Conservation (phyloP, 1,140 invertebrate genomes). For the Drosophila sechellia region DNA sequence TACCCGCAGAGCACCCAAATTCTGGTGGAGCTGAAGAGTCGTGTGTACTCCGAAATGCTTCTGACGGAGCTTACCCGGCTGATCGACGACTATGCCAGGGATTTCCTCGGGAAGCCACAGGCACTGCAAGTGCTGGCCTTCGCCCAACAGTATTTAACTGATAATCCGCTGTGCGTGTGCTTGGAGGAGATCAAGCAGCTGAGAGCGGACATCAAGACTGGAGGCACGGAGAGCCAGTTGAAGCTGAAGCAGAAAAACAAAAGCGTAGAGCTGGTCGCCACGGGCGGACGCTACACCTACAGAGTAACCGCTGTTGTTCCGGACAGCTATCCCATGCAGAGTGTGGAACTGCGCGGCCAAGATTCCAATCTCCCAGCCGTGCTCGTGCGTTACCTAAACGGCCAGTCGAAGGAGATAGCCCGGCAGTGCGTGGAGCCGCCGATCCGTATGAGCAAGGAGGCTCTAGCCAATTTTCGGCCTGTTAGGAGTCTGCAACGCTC, state of each 20-base stretch:
- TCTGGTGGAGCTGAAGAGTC: conserved; percentile 90
- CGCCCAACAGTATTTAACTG: conserved; percentile 88
- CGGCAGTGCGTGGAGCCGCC: conserved; percentile 90
- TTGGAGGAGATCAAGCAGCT: conserved; percentile 90
- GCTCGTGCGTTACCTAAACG: conserved; percentile 87
- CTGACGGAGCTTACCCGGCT: conserved; percentile 87
- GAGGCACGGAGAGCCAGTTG: conserved; percentile 73
- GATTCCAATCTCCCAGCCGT: conserved; percentile 89
- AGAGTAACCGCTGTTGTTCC: conserved; percentile 87
- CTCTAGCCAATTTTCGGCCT: conserved; percentile 86
- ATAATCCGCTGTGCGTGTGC: conserved; percentile 90
- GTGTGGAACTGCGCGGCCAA: conserved; percentile 87
- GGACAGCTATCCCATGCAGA: conserved; percentile 87
- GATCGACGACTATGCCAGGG: conserved; percentile 88
- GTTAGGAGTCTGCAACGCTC: conserved; percentile 87
- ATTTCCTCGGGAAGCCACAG: conserved; percentile 87
- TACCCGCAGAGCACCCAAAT: conserved; percentile 87
- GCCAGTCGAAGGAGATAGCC: conserved; percentile 89
- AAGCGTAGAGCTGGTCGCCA: conserved; percentile 87
- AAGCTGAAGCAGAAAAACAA: conserved; percentile 90
- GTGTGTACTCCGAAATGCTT: conserved; percentile 88
- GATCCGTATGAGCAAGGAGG: conserved; percentile 85
- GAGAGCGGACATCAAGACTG: conserved; percentile 85
- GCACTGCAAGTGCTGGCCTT: conserved; percentile 87
- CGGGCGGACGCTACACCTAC: conserved; percentile 87